Base-by-base conservation (phyloP, 35 echinoderm and acorn worm genomes). In the Anneissia japonica region DNA sequence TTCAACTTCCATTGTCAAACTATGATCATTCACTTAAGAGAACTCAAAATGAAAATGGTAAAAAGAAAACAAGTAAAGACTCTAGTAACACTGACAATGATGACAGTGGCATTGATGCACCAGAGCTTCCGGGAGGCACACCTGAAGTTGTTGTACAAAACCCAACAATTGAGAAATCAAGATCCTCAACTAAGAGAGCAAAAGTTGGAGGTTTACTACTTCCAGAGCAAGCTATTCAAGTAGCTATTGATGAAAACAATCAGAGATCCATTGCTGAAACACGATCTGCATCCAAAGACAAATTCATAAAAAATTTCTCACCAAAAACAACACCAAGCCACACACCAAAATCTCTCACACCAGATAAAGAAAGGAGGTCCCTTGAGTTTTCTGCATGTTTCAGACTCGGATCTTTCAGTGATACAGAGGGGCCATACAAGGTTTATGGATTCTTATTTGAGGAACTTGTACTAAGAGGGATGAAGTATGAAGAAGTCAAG, bases 401-500 rank as follows among this genome's bases (percentile, higher is more conserved):
- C 26, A 64, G 51, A 64, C 51, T 64, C 26, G 51, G 51, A 26
- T 64, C 51, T 64, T 64, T 64, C 51, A 64, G 51, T 64, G 51
- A 64, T 64, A 12, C 51, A 26, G 51, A 64, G 21, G 51, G 9
- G 2, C 51, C 7, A 12, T 64, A 64, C 64, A 39, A 84, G 45
- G 92, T 99, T 29, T 99, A 94, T 75, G 96, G 96, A 0, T 99
- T 94, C 31, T 56, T 99, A 23, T 88, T 99, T 81, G 96, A 99
- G 40, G 92, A 94, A 36, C 82, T 93, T 16, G 90, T 99, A 36
- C 82, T 89, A 26, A 85, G 93, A 75, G 89, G 89, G 9, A 91
- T 99, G 92, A 91, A 86, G 36, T 90, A 86, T 43, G 88, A 89
- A 38, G 86, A 85, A 30, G 89, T 92, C 9, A 73, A 82, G 28